Evolutionary conservation across 2,888 invertebrate genomes (phyloP).

Genomic region (Onthophagus sagittarius): DNA sequence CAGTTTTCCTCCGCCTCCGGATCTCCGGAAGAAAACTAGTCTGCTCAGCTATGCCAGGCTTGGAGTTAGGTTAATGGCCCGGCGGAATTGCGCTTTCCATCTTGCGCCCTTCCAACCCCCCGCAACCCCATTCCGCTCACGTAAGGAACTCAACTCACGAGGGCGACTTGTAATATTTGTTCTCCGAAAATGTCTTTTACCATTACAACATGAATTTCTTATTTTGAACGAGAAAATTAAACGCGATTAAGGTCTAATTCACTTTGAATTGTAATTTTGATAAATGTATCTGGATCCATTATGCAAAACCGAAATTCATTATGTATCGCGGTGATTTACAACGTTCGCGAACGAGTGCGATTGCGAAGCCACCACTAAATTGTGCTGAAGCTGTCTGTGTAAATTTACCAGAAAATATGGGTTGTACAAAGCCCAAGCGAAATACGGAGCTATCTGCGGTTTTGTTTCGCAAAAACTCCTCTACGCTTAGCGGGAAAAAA

Average conservation of each 20-base stretch:
- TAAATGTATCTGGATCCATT: not conserved
- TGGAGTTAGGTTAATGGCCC: slow-evolving; percentile 66
- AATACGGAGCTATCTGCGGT: not conserved
- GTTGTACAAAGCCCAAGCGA: not conserved
- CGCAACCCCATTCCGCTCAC: slow-evolving; percentile 45
- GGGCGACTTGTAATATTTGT: slow-evolving; percentile 49
- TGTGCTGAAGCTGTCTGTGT: not conserved
- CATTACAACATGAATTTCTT: slow-evolving; percentile 38
- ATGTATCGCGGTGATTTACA: not conserved
- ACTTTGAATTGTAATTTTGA: not conserved
- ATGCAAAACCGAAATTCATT: not conserved
- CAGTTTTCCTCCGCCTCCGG: not conserved
- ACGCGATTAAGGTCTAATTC: too few species aligned
- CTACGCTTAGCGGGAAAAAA: not conserved
- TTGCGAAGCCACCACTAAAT: not conserved
- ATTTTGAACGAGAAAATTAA: too few species aligned
- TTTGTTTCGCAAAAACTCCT: not conserved
- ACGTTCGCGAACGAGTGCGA: not conserved
- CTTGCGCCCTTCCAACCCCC: slow-evolving; percentile 52
- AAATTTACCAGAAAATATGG: not conserved
- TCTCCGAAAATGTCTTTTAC: slow-evolving; percentile 39
- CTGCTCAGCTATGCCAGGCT: slow-evolving; percentile 55
- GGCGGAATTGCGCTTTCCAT: slow-evolving; percentile 70
- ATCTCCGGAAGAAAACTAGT: slow-evolving; percentile 36
- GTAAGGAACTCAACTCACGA: slow-evolving; percentile 49